Percentiles rank a stretch among this genome's conserved stretches.
phyloP scores from a whole-genome alignment of 2,888 invertebrate species.

The Caenorhabditis wallacei region DNA sequence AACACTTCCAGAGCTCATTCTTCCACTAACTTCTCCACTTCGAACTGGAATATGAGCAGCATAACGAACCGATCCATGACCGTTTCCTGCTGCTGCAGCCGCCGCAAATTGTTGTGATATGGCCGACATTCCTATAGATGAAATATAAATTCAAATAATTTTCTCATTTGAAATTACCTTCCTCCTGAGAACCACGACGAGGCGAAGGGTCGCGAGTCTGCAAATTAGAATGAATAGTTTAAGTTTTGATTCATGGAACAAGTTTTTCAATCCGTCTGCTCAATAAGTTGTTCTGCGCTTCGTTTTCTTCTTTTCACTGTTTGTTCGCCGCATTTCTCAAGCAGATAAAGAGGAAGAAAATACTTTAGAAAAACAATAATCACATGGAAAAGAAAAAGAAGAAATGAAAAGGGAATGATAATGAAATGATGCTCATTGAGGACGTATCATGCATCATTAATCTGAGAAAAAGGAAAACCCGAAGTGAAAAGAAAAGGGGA shows the following conservation, averaged over 20 bases:
- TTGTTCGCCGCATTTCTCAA: slow-evolving; percentile 52
- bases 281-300: slow-evolving; percentile 47
- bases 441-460: slow-evolving; percentile 51
- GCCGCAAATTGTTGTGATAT: slow-evolving; percentile 72
- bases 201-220: slow-evolving; percentile 66
- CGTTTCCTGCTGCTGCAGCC: slow-evolving; percentile 72
- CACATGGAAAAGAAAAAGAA: slow-evolving; percentile 30
- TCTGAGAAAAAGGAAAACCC: slow-evolving; percentile 12
- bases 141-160: background rate
- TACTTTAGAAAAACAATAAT: slow-evolving; percentile 60
- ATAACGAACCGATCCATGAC: slow-evolving; percentile 73
- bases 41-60: slow-evolving; percentile 81
- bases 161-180: slow-evolving; percentile 21
- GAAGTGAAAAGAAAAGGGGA: slow-evolving; percentile 2
- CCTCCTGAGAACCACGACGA: slow-evolving; percentile 69
- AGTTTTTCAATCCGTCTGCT: slow-evolving; percentile 21
- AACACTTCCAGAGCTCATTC: slow-evolving; percentile 71
- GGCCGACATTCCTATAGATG: slow-evolving; percentile 54
- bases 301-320: slow-evolving; percentile 33
- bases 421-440: slow-evolving; percentile 11
- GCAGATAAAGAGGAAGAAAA: slow-evolving; percentile 50
- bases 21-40: slow-evolving; percentile 63
- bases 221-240: slow-evolving; percentile 44
- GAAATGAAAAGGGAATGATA: slow-evolving; percentile 18
- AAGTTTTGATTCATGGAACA: slow-evolving; percentile 24